Conservation (phyloP, 2,113 vertebrate genomes). For the Danio rerio region GRCz12tu NC_133189.1:37460501-37461000, state of each 20-base stretch:
- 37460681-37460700: no score
- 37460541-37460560: neutral
- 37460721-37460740: neutral
- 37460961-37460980: constrained; percentile 67
- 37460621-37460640: no score
- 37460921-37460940: constrained; percentile 81
- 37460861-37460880: constrained; percentile 79
- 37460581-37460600: neutral
- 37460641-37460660: no score
- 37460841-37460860: constrained; percentile 74
- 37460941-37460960: constrained; percentile 76
- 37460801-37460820: constrained; percentile 73
- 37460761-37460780: constrained; percentile 34
- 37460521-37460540: neutral
- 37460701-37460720: no score
- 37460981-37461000: constrained; percentile 68
- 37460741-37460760: constrained; percentile 23
- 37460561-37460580: neutral
- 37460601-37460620: neutral
- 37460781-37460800: constrained; percentile 70
- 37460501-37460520: neutral
- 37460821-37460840: constrained; percentile 74
- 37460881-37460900: constrained; percentile 75
- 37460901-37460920: constrained; percentile 76
- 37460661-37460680: no score